phyloP scores from a whole-genome alignment of 2,113 vertebrate species.

The Urocolius indicus region DNA sequence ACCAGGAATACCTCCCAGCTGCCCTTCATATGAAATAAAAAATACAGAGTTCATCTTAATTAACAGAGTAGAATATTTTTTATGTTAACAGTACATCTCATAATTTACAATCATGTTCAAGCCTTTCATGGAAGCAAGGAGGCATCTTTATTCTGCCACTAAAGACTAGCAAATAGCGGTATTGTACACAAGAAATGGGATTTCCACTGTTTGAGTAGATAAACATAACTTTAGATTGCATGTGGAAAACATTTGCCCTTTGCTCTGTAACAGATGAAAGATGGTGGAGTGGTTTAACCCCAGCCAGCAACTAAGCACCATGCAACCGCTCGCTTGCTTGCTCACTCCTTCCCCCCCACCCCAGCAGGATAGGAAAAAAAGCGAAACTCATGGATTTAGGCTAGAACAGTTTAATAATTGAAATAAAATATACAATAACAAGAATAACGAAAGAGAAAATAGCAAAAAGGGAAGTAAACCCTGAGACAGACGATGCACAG shows the following conservation, averaged over 20 bases:
- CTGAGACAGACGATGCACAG: too few relatives aligned
- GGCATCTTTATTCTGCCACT: neutral
- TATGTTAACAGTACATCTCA: neutral
- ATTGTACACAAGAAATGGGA: neutral
- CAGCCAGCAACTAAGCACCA: too few relatives aligned
- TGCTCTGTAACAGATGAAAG: neutral
- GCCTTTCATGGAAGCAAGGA: neutral
- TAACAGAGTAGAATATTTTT: neutral
- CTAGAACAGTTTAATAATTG: too few relatives aligned
- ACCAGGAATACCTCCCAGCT: neutral
- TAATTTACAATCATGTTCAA: neutral
- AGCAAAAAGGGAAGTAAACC: too few relatives aligned
- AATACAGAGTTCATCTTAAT: neutral
- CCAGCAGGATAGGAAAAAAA: too few relatives aligned
- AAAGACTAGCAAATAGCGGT: neutral
- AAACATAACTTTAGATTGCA: neutral
- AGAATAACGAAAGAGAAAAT: too few relatives aligned
- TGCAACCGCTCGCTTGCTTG: too few relatives aligned
- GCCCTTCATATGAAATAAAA: constrained; percentile 24
- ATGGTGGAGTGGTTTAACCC: neutral
- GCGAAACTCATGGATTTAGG: too few relatives aligned
- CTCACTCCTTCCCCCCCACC: too few relatives aligned
- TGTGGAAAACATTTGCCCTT: neutral
- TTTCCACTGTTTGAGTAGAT: neutral
- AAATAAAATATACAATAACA: too few relatives aligned